Evolutionary conservation across 1,140 invertebrate genomes (phyloP), one percentile per base, ranked within the genome.

Genomic region (Ylistrum balloti): DNA sequence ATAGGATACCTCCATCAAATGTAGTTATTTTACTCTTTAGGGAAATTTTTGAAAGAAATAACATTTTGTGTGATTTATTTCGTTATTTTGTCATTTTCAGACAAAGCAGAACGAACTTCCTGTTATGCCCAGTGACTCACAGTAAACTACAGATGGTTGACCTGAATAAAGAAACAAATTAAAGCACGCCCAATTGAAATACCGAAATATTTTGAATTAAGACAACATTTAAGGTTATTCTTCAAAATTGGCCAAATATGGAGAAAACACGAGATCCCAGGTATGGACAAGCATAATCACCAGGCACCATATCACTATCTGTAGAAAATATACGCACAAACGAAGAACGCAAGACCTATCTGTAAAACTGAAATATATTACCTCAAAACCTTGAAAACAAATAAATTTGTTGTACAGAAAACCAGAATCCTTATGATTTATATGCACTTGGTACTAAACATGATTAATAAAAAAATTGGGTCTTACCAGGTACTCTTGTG

Each of bases 301-400:
- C 11, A 48, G 22, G 11, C 11, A 48, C 15, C 13, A 48, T 22
- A 48, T 48, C 22, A n/a, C n/a, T n/a, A n/a, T 74, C 56, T 74
- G 5, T n/a, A n/a, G 56, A 28, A 28, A n/a, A 45, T 17, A 74
- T 74, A 74, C 56, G 56, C 56, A 74, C 56, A 74, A 74, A 74
- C 56, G n/a, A 28, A 74, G 5, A n/a, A 74, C 56, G 28, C 5
- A 74, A 74, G 1, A 74, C n/a, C 56, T 74, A n/a, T 74, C 56
- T 74, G 22, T n/a, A 74, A 17, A n/a, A n/a, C 56, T n/a, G 56
- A 17, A n/a, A 28, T 28, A 74, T 45, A 74, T 74, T 28, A 74
- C 56, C n/a, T 74, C 56, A n/a, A 74, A 74, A 74, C 56, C n/a
- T 74, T n/a, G 56, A 74, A 74, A 11, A 74, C n/a, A 28, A n/a